Conservation (phyloP, 2,797 vertebrate genomes). For the Meda fulgida region DNA sequence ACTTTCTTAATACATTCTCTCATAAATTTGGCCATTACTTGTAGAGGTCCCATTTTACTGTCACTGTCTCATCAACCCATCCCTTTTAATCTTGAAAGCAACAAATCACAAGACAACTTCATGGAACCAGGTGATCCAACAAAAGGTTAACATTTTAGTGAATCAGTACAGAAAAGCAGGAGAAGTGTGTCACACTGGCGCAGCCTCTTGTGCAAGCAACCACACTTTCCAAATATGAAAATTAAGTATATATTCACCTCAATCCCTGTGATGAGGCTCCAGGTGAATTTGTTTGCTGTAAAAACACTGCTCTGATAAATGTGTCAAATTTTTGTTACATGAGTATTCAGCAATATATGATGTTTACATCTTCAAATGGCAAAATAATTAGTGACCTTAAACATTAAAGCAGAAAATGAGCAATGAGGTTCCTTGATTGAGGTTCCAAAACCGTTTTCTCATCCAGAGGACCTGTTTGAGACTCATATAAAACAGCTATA, state of each 20-base stretch:
- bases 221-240: slow-evolving; percentile 14
- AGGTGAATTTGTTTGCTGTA: slow-evolving; percentile 2
- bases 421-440: slow-evolving; percentile 19
- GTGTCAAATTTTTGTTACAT: background rate
- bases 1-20: slow-evolving; percentile 31
- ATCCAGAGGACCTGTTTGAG: slow-evolving; percentile 19
- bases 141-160: background rate
- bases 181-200: background rate
- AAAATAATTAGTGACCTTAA: slow-evolving; percentile 31
- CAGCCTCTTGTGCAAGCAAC: slow-evolving; percentile 4
- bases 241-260: slow-evolving; percentile 15
- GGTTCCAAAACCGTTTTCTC: slow-evolving; percentile 16
- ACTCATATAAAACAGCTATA: slow-evolving; percentile 48
- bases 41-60: background rate
- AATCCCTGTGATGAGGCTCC: background rate
- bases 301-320: slow-evolving; percentile 57
- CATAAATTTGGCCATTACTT: background rate
- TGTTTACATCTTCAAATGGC: slow-evolving; percentile 23
- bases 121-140: background rate
- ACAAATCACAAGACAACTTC: background rate
- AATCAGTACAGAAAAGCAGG: slow-evolving; percentile 16
- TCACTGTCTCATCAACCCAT: background rate
- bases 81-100: slow-evolving; percentile 13
- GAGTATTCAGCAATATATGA: slow-evolving; percentile 41
- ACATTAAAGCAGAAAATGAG: slow-evolving; percentile 39